These are phyloP conservation scores for Dromiciops gliroides DNA, from an alignment of 2,113 vertebrate genomes.

Conservation along the genomic window DNA sequence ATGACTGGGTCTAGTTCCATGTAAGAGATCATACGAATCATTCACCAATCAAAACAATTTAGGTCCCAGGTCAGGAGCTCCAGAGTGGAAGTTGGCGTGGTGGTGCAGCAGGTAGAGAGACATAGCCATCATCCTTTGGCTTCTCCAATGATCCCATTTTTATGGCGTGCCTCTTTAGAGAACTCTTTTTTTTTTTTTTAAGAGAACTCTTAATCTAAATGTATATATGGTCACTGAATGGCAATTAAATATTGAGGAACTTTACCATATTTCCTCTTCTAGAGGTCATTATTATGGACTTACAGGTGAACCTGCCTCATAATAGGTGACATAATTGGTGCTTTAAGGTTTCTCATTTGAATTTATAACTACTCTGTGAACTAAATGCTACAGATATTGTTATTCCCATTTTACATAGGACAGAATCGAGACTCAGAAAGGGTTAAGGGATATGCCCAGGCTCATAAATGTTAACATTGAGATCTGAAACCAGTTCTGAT, in stretches of 20 bases:
- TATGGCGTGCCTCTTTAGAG: no score
- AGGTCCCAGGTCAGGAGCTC: neutral
- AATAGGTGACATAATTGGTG: neutral
- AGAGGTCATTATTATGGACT: neutral
- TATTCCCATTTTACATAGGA: neutral
- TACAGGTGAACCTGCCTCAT: neutral
- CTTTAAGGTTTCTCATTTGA: neutral
- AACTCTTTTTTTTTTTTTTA: no score
- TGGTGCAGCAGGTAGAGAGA: neutral
- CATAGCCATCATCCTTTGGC: neutral
- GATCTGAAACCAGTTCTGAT: neutral
- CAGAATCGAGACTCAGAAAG: neutral
- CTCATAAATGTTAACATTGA: neutral
- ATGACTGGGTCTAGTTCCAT: neutral
- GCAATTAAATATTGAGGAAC: no score
- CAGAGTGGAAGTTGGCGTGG: neutral
- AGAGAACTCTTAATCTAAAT: no score
- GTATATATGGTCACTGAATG: no score
- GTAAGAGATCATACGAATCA: neutral
- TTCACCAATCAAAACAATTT: neutral
- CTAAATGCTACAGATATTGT: neutral
- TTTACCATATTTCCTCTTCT: no score
- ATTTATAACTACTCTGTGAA: neutral
- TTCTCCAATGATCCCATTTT: neutral
- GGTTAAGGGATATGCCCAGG: constrained; percentile 1